Evolutionary conservation across 2,113 vertebrate genomes (phyloP).

Genomic region (Struthio camelus): DNA sequence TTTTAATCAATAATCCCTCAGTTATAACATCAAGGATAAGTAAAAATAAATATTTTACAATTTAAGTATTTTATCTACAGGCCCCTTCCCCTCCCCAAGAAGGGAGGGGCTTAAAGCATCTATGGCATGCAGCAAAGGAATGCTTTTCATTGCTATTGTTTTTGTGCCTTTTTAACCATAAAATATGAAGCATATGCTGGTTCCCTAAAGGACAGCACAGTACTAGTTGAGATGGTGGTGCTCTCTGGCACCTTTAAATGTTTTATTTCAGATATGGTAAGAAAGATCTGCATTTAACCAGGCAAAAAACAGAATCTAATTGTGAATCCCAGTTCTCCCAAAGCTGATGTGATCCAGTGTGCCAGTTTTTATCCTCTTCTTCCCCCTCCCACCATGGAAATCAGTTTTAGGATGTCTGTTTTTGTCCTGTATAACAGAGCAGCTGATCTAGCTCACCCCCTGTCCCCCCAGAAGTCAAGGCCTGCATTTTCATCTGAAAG

Average conservation of each 20-base stretch:
- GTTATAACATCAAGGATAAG: constrained; percentile 63
- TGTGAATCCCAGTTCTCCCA: background rate
- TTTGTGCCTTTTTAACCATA: constrained; percentile 83
- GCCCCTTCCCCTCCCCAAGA: constrained; percentile 27
- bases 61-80: constrained; percentile 63
- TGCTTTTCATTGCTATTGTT: constrained; percentile 57
- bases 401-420: constrained; percentile 22
- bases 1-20: constrained; percentile 72
- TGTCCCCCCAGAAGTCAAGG: constrained; percentile 41
- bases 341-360: constrained; percentile 52
- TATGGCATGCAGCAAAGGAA: constrained; percentile 71
- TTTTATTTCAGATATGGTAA: constrained; percentile 40
- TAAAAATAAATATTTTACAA: constrained; percentile 83
- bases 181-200: constrained; percentile 45
- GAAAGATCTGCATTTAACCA: constrained; percentile 22
- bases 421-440: constrained; percentile 41
- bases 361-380: constrained; percentile 40
- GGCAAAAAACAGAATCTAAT: constrained; percentile 41
- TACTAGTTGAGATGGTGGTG: constrained; percentile 71
- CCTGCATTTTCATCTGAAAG: constrained; percentile 67
- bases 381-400: background rate
- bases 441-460: constrained; percentile 53
- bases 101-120: constrained; percentile 22
- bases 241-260: constrained; percentile 33
- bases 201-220: constrained; percentile 47